Base-by-base conservation (phyloP, 2,113 vertebrate species). In the Centrocercus urophasianus region DNA sequence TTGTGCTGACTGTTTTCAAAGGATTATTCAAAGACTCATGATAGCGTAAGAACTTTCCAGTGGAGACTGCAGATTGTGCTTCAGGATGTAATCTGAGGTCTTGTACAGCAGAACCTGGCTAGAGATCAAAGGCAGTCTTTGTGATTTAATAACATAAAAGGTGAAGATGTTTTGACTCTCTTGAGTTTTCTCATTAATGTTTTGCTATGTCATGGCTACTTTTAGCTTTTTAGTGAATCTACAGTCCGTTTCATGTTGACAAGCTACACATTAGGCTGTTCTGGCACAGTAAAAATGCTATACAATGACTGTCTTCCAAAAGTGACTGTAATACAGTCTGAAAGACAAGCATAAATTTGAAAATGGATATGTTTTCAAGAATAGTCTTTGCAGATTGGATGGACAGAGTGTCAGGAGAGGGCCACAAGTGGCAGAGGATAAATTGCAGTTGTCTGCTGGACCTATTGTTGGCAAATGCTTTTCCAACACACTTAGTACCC, bases 1-100 rank as follows among this genome's bases (percentile, higher is more conserved):
- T 80, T 40, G 72, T 74, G 72, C 88, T 89, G 94, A 69, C 72
- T 88, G 77, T 92, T 88, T 65, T 93, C 79, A 83, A n/a, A 93
- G 52, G 60, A 79, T 89, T 96, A 92, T 52, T 67, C 65, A 77
- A 75, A 88, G 27, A 32, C 61, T 83, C 75, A 30, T 56, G 80
- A 86, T 27, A 93, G 57, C 79, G 67, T 12, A 54, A 93, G 75
- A 91, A 71, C 69, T 91, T 91, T 57, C 25, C 70, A 86, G 54
- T 78, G 64, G 38, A 18, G 65, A 34, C 82, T 69, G 14, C 60
- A 78, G 73, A 74, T 28, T 90, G 47, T 77, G 57, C 89, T 78
- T 81, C 56, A 78, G 79, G 47, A 15, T 89, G 69, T 91, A 75
- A 93, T 91, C 72, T 81, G 61, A 88, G 43, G 83, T 81, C 69